Percentiles rank a stretch among this genome's conserved stretches.
Conservation (phyloP, 2,888 invertebrate genomes). For the Dicyrtoma fusca region DNA sequence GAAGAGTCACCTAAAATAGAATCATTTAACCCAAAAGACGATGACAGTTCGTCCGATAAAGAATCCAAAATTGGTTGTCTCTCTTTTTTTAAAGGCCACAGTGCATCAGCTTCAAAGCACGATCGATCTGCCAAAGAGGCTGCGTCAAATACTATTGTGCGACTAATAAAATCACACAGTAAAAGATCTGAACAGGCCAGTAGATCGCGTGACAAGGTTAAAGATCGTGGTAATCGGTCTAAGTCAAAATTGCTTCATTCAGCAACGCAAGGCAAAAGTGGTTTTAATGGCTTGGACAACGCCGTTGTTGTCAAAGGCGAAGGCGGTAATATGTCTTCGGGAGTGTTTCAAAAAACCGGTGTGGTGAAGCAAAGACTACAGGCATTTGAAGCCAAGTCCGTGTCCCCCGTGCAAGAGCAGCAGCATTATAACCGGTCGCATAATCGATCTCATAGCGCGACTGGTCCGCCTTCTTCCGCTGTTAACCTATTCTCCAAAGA, state of each 20-base stretch:
- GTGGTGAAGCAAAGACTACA: conserved; percentile 83
- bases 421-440: conserved; percentile 48
- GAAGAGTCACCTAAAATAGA: neutral
- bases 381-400: conserved; percentile 81
- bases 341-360: conserved; percentile 30
- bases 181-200: conserved; percentile 43
- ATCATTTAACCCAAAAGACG: neutral
- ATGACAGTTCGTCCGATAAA: conserved; percentile 9
- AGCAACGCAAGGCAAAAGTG: conserved; percentile 22
- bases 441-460: conserved; percentile 55
- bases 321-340: neutral
- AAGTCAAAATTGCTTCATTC: conserved; percentile 34
- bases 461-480: conserved; percentile 44
- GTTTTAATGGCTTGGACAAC: conserved; percentile 28
- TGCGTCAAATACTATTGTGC: conserved; percentile 36
- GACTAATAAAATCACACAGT: conserved; percentile 31
- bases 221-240: conserved; percentile 46
- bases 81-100: conserved; percentile 10
- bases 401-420: conserved; percentile 44
- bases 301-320: neutral
- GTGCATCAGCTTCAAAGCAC: neutral
- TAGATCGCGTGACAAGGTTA: conserved; percentile 46
- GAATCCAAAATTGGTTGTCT: conserved; percentile 26
- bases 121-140: conserved; percentile 35
- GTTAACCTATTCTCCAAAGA: conserved; percentile 44